Base-by-base conservation (phyloP, 1,140 invertebrate species). In the Arion vulgaris region DNA sequence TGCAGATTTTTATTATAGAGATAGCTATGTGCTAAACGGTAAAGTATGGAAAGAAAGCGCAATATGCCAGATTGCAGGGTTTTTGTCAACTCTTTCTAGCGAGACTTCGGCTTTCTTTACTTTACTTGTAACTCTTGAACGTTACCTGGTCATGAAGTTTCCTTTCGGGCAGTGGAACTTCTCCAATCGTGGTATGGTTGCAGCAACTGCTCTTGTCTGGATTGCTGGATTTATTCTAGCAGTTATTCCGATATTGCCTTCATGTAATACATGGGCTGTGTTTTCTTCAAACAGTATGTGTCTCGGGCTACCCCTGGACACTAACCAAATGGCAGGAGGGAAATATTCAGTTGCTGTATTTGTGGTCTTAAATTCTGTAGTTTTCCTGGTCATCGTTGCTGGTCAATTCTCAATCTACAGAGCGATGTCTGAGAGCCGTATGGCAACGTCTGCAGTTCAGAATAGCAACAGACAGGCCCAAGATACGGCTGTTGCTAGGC, bases 21-120 rank as follows among this genome's bases (percentile, higher is more conserved):
- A 87, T 13, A 66, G 68, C 28, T 91, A 91, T 80, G 81, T 88
- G 17, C 84, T 81, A 79, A 76, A 88, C 72, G 89, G 87, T 17
- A 36, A 83, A 0, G 17, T 53, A 9, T 91, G 90, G 90, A 68
- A 84, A 53, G 69, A 80, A 0, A 85, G 89, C 39, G 26, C 41
- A 1, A 66, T 77, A 5, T 91, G 90, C 79, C 81, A 83, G 41
- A 32, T 87, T 28, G 89, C 90, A 34, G 90, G 90, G 11, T 83
- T 88, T 28, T 53, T 91, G 17, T 81, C 89, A 1, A 87, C 88
- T 34, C 7, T 88, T 1, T 88, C 88, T 7, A 86, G 84, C 36
- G 84, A 85, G 68, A 53, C 78, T n/a, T 85, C 84, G 11, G 62
- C 81, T 9, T 41, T 85, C 0, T 75, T 85, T n/a, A 76, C 83